Percentiles rank a stretch among this genome's conserved stretches.
phyloP scores from a whole-genome alignment of 1,140 invertebrate species.

The Drosophila auraria region DNA sequence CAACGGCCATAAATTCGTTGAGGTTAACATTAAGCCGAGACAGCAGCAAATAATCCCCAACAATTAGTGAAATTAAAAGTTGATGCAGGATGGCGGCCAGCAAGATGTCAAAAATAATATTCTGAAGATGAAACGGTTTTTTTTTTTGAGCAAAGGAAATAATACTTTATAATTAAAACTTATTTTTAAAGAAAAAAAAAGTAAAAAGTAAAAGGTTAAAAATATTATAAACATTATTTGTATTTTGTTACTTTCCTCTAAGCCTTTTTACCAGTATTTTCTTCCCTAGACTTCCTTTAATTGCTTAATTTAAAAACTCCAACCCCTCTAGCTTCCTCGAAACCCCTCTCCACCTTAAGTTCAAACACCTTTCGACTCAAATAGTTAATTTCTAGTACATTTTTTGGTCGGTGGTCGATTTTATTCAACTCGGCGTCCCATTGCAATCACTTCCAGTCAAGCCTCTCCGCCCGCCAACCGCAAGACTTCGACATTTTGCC shows the following conservation, averaged over 20 bases:
- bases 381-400: conserved; percentile 18
- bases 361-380: conserved; percentile 11
- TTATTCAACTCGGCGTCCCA: conserved; percentile 17
- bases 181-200: too few relatives aligned
- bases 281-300: too few relatives aligned
- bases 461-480: conserved; percentile 17
- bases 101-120: neutral
- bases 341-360: neutral
- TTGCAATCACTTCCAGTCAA: conserved; percentile 33
- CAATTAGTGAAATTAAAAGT: conserved; percentile 74
- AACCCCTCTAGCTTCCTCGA: neutral
- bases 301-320: neutral
- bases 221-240: too few relatives aligned
- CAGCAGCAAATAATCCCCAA: conserved; percentile 63
- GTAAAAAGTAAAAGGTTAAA: too few relatives aligned
- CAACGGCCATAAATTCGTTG: conserved; percentile 68
- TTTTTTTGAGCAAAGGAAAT: neutral
- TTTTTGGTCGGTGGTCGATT: conserved; percentile 17
- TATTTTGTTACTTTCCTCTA: too few relatives aligned
- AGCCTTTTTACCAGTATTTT: neutral
- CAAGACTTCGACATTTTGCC: conserved; percentile 43
- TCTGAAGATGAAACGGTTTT: neutral
- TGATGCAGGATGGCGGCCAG: conserved; percentile 16
- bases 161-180: too few relatives aligned
- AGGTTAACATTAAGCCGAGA: conserved; percentile 49